Percentiles rank a stretch among this genome's conserved stretches.
phyloP scores from a whole-genome alignment of 2,797 vertebrate genomes.

The Galago senegalensis region DNA sequence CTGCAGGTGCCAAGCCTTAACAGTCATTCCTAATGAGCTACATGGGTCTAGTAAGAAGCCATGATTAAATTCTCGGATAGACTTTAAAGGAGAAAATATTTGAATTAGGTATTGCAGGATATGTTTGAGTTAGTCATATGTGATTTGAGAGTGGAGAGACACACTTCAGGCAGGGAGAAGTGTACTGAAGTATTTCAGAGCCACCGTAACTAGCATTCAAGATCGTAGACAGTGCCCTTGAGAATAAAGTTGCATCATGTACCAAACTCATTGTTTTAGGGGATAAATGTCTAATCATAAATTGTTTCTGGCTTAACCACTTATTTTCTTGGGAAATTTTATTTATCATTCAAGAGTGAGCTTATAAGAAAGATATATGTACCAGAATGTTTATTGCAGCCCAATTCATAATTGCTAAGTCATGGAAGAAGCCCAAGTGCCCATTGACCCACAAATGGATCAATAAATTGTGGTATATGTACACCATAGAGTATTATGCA shows the following conservation, averaged over 20 bases:
- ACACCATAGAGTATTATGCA: no score
- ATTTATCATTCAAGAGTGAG: neutral
- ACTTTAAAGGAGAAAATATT: neutral
- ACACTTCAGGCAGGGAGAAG: neutral
- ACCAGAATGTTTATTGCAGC: no score
- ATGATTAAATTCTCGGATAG: neutral
- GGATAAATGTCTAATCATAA: neutral
- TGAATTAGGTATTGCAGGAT: neutral
- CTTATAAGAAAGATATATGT: neutral
- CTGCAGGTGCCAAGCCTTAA: no score
- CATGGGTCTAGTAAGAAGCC: neutral
- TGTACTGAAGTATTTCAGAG: neutral
- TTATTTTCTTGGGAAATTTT: neutral
- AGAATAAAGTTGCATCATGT: neutral
- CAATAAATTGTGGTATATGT: no score
- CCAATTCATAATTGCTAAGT: no score
- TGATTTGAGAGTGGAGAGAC: neutral
- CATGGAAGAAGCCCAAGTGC: no score
- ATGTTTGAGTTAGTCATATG: conserved; percentile 19
- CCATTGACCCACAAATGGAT: no score
- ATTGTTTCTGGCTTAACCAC: neutral
- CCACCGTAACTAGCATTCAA: neutral
- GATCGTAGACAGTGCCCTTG: neutral
- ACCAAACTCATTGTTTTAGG: neutral
- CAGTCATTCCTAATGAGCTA: neutral